These are phyloP conservation scores for Brachionus koreanus DNA, from an alignment of 1,140 invertebrate species.

Conservation along the genomic window DNA sequence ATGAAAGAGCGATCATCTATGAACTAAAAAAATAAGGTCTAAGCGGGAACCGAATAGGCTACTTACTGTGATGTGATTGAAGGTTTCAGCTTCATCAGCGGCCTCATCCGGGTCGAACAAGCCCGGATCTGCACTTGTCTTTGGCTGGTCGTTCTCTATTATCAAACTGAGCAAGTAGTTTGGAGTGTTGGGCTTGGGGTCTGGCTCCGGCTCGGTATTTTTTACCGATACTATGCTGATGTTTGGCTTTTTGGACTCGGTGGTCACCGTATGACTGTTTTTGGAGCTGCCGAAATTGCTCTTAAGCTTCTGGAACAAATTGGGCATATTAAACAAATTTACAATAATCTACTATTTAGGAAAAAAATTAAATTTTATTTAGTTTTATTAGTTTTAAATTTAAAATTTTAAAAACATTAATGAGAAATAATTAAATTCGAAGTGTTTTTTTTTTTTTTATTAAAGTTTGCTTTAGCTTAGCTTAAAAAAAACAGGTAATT, in stretches of 20 bases:
- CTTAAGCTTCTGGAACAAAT: not conserved
- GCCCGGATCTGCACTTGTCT: not conserved
- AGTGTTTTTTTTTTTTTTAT: not conserved
- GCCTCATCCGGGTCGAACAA: not conserved
- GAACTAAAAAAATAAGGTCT: not conserved
- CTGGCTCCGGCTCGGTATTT: not conserved
- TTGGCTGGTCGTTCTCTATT: not conserved
- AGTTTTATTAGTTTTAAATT: not conserved
- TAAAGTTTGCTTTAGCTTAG: not conserved
- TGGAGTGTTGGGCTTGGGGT: not conserved
- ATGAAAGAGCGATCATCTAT: slow-evolving; percentile 33
- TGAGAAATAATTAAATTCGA: not conserved
- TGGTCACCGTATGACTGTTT: not conserved
- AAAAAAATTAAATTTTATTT: not conserved
- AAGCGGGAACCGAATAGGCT: not conserved
- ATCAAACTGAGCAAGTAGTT: not conserved
- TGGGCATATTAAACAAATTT: not conserved
- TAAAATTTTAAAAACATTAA: not conserved
- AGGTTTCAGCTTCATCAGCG: not conserved
- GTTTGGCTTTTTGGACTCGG: not conserved
- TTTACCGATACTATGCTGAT: not conserved
- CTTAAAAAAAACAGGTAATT: not conserved
- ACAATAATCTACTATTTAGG: not conserved
- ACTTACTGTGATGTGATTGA: not conserved
- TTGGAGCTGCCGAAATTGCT: not conserved